Evolutionary conservation across 2,888 invertebrate species (phyloP), one percentile per base, ranked within the genome.

Genomic region (Elegia similella): DNA sequence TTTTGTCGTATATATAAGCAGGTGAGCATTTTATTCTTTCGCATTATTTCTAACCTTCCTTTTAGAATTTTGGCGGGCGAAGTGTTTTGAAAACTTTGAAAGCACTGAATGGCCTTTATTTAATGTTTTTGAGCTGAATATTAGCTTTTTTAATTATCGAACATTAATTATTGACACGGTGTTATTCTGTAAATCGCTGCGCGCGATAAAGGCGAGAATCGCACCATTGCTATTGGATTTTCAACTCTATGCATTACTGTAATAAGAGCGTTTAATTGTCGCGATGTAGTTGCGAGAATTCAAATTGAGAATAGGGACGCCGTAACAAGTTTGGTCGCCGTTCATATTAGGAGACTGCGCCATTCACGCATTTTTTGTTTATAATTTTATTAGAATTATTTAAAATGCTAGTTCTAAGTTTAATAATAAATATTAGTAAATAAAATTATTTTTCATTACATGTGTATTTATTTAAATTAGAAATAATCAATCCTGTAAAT

Each of bases 181-280:
- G 66, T 64, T 87, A 88, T 85, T 88, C 87, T 80, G 74, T 59
- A 75, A 74, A 78, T 80, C 65, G 75, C 66, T 68, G 81, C 71
- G 68, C 65, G 63, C 65, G 63, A 72, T 72, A 50, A 8, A 50
- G 34, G 50, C 50, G 50, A 50, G 34, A 50, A 34, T 50, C 50
- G 50, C 34, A n/a, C 0, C 0, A 0, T 2, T 53, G 0, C 34
- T 50, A 16, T 16, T 50, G 17, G 12, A 50, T 50, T 34, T 50
- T 50, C 34, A 50, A 34, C 32, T 50, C 16, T 32, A 17, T 50
- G 32, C 2, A 7, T 0, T 17, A 50, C 34, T 38, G 58, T 0
- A 44, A 69, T 86, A 86, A 74, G 68, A 78, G 73, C 59, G 57
- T 81, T 61, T 70, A 69, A 64, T 59, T 59, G 55, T 64, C 69